Conservation (phyloP, 1,140 invertebrate genomes). For the Hyles euphorbiae region DNA sequence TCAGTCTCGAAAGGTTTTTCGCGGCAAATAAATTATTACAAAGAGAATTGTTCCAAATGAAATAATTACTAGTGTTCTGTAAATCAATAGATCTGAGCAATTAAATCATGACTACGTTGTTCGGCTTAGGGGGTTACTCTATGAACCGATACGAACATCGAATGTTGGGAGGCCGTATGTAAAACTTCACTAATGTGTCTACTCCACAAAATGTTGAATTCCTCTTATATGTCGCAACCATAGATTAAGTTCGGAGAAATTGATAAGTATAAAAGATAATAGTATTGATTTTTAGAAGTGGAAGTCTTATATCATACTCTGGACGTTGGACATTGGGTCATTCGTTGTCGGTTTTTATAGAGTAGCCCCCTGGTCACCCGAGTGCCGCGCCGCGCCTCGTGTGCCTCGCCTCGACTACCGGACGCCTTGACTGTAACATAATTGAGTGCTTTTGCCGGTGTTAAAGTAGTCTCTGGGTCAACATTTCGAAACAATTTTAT, state of each 20-base stretch:
- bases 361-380: conserved; percentile 9
- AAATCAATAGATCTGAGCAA: not conserved
- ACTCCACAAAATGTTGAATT: too few relatives aligned
- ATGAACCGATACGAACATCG: too few relatives aligned
- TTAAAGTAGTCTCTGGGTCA: conserved; percentile 26
- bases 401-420: conserved; percentile 18
- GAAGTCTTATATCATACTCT: too few relatives aligned
- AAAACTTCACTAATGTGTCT: too few relatives aligned
- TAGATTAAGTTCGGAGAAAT: too few relatives aligned
- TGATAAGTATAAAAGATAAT: too few relatives aligned
- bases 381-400: conserved; percentile 10
- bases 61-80: not conserved
- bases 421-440: conserved; percentile 47
- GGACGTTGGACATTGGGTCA: not conserved
- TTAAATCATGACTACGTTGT: conserved; percentile 33
- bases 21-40: conserved; percentile 19
- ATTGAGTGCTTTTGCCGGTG: conserved; percentile 47
- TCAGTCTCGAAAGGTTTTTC: conserved; percentile 25
- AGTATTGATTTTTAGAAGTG: too few relatives aligned
- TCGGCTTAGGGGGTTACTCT: conserved; percentile 8
- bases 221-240: too few relatives aligned
- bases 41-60: conserved; percentile 21
- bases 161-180: too few relatives aligned
- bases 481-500: not conserved
- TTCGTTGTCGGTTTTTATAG: too few relatives aligned